Evolutionary conservation across 2,797 vertebrate genomes (phyloP), one percentile per base, ranked within the genome.

Genomic region (Lateolabrax maculatus): DNA sequence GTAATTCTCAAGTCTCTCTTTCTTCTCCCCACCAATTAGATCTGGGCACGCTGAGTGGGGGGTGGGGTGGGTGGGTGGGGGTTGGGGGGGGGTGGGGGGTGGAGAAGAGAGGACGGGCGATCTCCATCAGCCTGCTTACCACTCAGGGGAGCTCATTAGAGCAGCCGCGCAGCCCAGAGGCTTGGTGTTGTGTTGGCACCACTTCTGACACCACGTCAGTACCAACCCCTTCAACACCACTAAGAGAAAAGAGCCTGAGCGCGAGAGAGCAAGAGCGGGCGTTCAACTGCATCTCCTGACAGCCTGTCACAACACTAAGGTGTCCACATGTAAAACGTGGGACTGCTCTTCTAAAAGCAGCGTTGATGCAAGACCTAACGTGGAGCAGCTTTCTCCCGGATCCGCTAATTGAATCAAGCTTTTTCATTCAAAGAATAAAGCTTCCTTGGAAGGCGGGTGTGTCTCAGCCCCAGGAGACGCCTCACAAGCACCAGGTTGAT

Each of bases 91-190:
- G n/a, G n/a, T n/a, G n/a, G n/a, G n/a, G n/a, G n/a, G n/a, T n/a
- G 79, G 87, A 67, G 79, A 81, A 76, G 84, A 70, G 79, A 74
- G 72, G 83, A 63, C 12, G 70, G 76, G 51, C 66, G 81, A 65
- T 91, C 86, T 92, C 81, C 83, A 83, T 81, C 89, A 88, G 84
- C 74, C 81, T 77, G 84, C 74, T 76, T 61, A 80, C 83, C 86
- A 89, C 88, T 75, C 87, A 71, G 83, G 91, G 91, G 93, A 94
- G 82, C 92, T 95, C 93, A 93, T 88, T 88, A 94, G 85, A 89
- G 77, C 37, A 25, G 61, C 71, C 57, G n/a, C 9, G 61, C 49
- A 64, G 90, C 88, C 79, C 83, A 83, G 84, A 81, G 87, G 75
- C 83, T 85, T 25, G 84, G 77, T 65, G 77, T 80, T 79, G 82